phyloP scores from a whole-genome alignment of 2,113 vertebrate genomes.

The Archilochus colubris region DNA sequence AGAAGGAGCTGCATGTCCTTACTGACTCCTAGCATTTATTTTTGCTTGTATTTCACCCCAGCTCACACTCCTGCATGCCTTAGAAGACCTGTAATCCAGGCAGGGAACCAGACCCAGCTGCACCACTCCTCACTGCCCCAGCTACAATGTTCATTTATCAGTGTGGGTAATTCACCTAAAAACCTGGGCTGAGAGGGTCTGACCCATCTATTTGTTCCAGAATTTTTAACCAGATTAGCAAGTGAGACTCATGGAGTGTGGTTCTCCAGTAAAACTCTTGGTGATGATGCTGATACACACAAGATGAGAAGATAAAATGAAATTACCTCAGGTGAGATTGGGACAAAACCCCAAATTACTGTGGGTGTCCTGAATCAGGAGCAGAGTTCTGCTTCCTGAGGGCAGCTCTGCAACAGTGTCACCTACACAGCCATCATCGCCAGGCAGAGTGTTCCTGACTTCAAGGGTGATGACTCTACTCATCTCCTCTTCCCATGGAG shows the following conservation, averaged over 20 bases:
- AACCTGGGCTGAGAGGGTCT: not conserved
- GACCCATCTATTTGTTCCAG: no score
- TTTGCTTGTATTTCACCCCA: not conserved
- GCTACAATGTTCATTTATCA: not conserved
- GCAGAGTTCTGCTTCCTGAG: not conserved
- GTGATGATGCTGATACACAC: not conserved
- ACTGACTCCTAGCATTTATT: not conserved
- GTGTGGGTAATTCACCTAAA: not conserved
- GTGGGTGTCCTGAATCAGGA: not conserved
- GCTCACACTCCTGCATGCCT: not conserved
- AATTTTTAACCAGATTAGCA: not conserved
- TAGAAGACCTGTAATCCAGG: not conserved
- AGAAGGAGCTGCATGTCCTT: not conserved
- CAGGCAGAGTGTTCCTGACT: not conserved
- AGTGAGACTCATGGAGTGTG: not conserved
- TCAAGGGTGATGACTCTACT: not conserved
- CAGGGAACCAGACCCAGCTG: not conserved
- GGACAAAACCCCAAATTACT: not conserved
- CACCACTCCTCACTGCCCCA: not conserved
- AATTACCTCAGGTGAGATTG: not conserved
- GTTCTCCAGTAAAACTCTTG: not conserved
- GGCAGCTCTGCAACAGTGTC: not conserved
- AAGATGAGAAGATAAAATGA: not conserved
- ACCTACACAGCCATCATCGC: not conserved
- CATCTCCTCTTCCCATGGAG: accelerated